A percentile compares a stretch with the other conserved stretches of the same genome.
Conservation (phyloP, 2,888 invertebrate genomes). For the Cenopis cana region DNA sequence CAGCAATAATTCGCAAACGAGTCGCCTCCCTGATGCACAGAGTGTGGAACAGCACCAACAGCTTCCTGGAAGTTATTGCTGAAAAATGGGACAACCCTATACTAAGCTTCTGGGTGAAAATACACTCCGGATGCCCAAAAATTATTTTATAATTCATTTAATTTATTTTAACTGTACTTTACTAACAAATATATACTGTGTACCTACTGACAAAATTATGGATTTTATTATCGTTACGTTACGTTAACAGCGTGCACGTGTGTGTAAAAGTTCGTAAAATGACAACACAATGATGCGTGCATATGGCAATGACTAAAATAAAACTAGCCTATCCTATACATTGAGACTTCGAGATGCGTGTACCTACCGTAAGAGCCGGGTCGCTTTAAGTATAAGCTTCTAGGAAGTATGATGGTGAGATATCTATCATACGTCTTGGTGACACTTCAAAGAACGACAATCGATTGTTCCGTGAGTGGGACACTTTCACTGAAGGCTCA, state of each 20-base stretch:
- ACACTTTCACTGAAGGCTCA: slow-evolving; percentile 77
- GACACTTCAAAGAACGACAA: slow-evolving; percentile 75
- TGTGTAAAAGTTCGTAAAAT: slow-evolving; percentile 48
- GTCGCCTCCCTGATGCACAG: no score
- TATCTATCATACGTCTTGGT: slow-evolving; percentile 72
- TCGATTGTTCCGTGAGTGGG: slow-evolving; percentile 76
- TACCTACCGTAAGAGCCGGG: slow-evolving; percentile 35
- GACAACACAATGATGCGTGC: slow-evolving; percentile 22
- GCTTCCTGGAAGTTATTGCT: no score
- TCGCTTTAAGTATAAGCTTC: slow-evolving; percentile 59
- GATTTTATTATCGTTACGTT: no score
- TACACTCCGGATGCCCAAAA: no score
- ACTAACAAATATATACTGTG: no score
- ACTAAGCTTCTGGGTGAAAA: no score
- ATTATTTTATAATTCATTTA: no score
- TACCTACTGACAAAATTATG: no score
- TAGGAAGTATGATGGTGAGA: slow-evolving; percentile 59
- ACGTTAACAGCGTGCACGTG: slow-evolving; percentile 55
- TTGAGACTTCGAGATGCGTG: slow-evolving; percentile 1
- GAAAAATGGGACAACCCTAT: no score
- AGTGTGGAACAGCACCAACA: no score
- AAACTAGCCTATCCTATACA: slow-evolving; percentile 32
- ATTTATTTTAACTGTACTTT: no score
- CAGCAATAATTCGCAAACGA: no score
- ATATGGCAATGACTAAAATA: slow-evolving; percentile 43